Evolutionary conservation across 2,113 vertebrate species (phyloP), one percentile per base, ranked within the genome.

Genomic region (Meles meles): DNA sequence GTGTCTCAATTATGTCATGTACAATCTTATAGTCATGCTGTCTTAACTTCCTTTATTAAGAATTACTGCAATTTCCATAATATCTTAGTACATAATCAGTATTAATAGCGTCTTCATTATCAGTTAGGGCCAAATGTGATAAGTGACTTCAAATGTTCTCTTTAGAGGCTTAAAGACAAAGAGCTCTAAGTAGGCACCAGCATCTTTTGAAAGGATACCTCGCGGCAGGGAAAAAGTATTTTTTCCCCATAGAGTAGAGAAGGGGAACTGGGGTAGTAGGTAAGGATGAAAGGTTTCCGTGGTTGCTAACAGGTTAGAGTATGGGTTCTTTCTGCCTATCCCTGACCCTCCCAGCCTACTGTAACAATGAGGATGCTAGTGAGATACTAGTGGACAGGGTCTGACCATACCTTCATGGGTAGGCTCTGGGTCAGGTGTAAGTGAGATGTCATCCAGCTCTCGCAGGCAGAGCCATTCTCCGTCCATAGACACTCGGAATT

Each of bases 401-500:
- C 7, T 92, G 97, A 98, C 98, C 97, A 80, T 99, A 99, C 99
- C 99, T 99, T 99, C 99, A 39, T 99, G 99, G 96, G 99, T 99
- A 47, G 99, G 99, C 98, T 99, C 99, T 6, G 99, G 99, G 99
- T 99, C 99, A 34, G 99, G 99, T 17, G 99, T 99, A 86, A 99
- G 99, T 42, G 99, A 99, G 99, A 99, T 99, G 99, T 99, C 99
- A 69, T 99, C 99, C 98, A 99, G 99, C 98, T 99, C 99, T 2
- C 99, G 99, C 42, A 99, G 98, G 98, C 99, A 99, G 34, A 99
- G 99, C 99, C 99, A 99, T 97, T 99, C 99, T 98, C 99, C 99
- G 27, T 99, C 99, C 98, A 99, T 99, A 0, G 99, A 99, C 93
- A 99, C 99, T 27, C 99, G 99, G 98, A 99, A 99, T 99, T 99